Evolutionary conservation across 2,113 vertebrate genomes (phyloP).

Genomic region (Butorides virescens): DNA sequence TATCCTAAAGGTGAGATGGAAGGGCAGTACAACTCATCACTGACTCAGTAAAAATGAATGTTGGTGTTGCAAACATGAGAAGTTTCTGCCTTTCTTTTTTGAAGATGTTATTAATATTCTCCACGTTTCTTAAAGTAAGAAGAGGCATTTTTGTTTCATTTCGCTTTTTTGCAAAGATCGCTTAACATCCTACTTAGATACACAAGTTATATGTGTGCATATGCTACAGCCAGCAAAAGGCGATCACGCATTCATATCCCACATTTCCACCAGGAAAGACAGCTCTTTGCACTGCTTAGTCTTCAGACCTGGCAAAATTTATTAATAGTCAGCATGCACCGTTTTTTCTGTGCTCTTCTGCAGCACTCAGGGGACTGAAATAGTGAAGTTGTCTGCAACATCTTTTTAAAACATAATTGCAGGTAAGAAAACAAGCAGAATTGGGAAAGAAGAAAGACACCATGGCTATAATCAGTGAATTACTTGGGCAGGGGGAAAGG

Average conservation of each 20-base stretch:
- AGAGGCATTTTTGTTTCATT: not conserved
- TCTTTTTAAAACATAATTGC: not conserved
- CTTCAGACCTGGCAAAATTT: not conserved
- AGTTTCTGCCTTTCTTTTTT: not conserved
- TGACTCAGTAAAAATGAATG: not conserved
- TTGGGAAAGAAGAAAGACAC: not conserved
- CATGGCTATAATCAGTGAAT: not conserved
- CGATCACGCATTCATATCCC: not conserved
- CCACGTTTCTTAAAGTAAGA: not conserved
- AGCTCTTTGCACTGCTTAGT: not conserved
- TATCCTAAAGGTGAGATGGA: slow-evolving; percentile 20
- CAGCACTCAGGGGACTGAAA: not conserved
- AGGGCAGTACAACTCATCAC: not conserved
- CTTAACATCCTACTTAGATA: not conserved
- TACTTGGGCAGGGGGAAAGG: not conserved
- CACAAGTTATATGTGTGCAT: not conserved
- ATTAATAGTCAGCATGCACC: not conserved
- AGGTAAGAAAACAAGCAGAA: not conserved
- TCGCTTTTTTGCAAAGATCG: not conserved
- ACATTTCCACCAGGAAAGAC: not conserved
- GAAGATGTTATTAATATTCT: not conserved
- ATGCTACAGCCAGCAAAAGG: not conserved
- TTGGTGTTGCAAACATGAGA: not conserved
- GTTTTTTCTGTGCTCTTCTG: not conserved
- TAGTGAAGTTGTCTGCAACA: not conserved